These are phyloP conservation scores for Noctua comes DNA, from an alignment of 2,888 invertebrate genomes.

Conservation along the genomic window DNA sequence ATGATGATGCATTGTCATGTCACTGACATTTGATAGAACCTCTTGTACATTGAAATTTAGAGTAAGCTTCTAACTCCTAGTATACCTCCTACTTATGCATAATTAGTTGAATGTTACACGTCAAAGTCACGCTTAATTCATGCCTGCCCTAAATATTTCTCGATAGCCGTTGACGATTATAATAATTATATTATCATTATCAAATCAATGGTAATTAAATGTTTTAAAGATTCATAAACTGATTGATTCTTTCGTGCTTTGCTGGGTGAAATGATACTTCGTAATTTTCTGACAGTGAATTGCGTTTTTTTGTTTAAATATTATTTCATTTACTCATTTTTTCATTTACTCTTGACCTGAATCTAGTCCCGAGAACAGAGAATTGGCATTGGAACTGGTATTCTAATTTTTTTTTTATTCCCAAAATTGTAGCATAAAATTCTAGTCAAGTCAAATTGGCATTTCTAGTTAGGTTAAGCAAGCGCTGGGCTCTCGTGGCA, in stretches of 20 bases:
- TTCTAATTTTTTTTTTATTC: too few relatives aligned
- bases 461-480: not conserved
- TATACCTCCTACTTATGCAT: not conserved
- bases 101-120: not conserved
- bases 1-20: not conserved
- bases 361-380: too few relatives aligned
- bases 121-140: not conserved
- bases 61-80: not conserved
- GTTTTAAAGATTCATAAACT: not conserved
- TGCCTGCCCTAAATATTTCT: not conserved
- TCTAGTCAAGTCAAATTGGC: too few relatives aligned
- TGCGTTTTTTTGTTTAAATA: too few relatives aligned
- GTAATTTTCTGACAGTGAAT: not conserved
- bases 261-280: slow-evolving; percentile 1
- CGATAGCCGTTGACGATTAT: not conserved
- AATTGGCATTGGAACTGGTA: too few relatives aligned
- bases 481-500: too few relatives aligned
- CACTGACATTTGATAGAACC: not conserved
- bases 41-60: not conserved
- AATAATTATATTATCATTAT: not conserved
- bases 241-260: slow-evolving; percentile 12
- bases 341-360: too few relatives aligned
- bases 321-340: too few relatives aligned
- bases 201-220: not conserved
- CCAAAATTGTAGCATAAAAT: too few relatives aligned